Conservation (phyloP, 1,140 invertebrate genomes). For the Leptopilina clavipes region DNA sequence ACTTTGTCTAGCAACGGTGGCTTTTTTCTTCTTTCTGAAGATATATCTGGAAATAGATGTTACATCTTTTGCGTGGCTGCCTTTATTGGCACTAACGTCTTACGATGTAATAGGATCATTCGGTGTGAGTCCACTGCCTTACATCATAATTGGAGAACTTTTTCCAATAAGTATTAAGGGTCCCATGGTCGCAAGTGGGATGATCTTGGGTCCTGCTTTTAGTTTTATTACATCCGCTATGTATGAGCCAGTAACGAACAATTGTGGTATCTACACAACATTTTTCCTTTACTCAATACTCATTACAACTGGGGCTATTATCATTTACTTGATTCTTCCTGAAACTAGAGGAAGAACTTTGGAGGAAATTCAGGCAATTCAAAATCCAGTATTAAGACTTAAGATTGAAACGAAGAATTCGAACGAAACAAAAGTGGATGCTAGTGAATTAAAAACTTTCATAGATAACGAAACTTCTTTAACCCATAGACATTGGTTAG, state of each 20-base stretch:
- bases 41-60: neutral
- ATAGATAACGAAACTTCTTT: neutral
- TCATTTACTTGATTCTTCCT: slow-evolving; percentile 17
- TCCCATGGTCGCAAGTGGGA: slow-evolving; percentile 18
- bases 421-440: neutral
- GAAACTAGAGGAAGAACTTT: slow-evolving; percentile 19
- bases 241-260: slow-evolving; percentile 8
- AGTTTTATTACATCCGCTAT: neutral
- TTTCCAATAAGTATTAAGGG: slow-evolving; percentile 32
- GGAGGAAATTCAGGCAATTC: slow-evolving; percentile 7
- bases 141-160: slow-evolving; percentile 14
- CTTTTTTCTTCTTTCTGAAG: slow-evolving; percentile 7
- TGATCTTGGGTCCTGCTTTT: slow-evolving; percentile 18
- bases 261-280: slow-evolving; percentile 8
- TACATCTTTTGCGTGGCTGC: neutral
- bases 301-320: neutral
- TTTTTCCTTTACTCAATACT: neutral
- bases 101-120: slow-evolving; percentile 16
- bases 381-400: neutral
- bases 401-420: neutral
- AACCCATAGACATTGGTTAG: too few relatives aligned
- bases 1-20: slow-evolving; percentile 5
- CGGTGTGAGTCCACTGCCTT: slow-evolving; percentile 11
- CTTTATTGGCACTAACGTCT: neutral
- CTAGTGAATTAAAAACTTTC: slow-evolving; percentile 17